Base-by-base conservation (phyloP, 2,797 vertebrate species). In the Babyrousa celebensis region DNA sequence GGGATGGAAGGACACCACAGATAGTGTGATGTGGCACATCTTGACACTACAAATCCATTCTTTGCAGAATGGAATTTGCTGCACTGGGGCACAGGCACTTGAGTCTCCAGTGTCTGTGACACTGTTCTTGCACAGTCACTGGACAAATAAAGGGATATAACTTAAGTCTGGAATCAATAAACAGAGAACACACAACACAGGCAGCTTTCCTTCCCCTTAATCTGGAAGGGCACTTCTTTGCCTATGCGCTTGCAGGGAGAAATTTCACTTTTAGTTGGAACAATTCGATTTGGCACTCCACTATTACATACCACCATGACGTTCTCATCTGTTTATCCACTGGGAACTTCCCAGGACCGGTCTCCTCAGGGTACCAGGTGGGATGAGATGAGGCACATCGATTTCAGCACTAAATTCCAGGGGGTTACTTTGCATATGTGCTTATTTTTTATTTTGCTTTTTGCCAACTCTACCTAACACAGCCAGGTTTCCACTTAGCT, bases 361-460 rank as follows among this genome's bases (percentile, higher is more conserved):
- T 60, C 87, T 84, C 62, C 12, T 12, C 16, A 60, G 48, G 40
- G 74, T 7, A 58, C 48, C 70, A 54, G 65, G n/a, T 4, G 48
- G 72, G 83, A 94, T 9, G 23, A 82, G 43, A 74, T n/a, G n/a
- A 82, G 27, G 23, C 18, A 74, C 14, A 40, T 27, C 25, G 84
- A 2, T 12, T 62, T 96, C 16, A 54, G 56, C 4, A 8, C n/a
- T 70, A 67, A 91, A 25, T 71, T 58, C 58, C 4, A 23, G 1
- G 23, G 74, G 6, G 6, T 65, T 84, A 70, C 36, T 88, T 77
- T 17, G 17, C 15, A 15, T 15, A 17, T 25, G 8, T 36, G 18
- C n/a, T 84, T 74, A 58, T 70, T 85, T 95, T 88, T 85, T n/a
- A 16, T 71, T 86, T 85, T 93, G 85, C 43, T 91, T 80, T 83